These are phyloP conservation scores for Oreotrochilus melanogaster DNA, from an alignment of 2,113 vertebrate genomes.

Conservation along the genomic window DNA sequence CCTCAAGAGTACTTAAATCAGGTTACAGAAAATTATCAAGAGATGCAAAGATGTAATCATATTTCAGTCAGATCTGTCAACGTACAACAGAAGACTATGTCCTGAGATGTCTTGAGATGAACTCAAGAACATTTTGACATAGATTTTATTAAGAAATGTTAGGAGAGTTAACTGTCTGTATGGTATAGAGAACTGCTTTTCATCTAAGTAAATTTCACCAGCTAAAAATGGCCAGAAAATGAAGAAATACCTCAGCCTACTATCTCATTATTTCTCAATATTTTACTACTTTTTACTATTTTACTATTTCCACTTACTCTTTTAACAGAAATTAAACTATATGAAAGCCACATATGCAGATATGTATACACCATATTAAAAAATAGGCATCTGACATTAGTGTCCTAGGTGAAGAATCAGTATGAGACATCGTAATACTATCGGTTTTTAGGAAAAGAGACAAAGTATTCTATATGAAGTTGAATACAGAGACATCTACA, in stretches of 20 bases:
- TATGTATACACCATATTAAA: neutral
- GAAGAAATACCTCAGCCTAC: neutral
- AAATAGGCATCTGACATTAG: neutral
- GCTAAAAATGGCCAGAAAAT: neutral
- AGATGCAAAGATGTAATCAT: neutral
- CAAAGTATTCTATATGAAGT: neutral
- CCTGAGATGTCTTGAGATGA: conserved; percentile 28
- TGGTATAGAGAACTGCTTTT: neutral
- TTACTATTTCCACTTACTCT: neutral
- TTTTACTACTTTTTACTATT: neutral
- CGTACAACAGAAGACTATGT: neutral
- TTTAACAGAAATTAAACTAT: neutral
- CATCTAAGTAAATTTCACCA: neutral
- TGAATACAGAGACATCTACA: neutral
- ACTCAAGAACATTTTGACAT: neutral
- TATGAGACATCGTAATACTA: neutral
- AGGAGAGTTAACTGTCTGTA: neutral
- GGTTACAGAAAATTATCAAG: neutral
- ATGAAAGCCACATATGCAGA: neutral
- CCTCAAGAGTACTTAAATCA: neutral
- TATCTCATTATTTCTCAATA: neutral
- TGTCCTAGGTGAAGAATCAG: neutral
- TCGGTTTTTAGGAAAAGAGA: neutral
- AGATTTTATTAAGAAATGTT: neutral
- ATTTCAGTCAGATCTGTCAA: neutral